Conservation (phyloP, 2,113 vertebrate species). For the Agapornis roseicollis region DNA sequence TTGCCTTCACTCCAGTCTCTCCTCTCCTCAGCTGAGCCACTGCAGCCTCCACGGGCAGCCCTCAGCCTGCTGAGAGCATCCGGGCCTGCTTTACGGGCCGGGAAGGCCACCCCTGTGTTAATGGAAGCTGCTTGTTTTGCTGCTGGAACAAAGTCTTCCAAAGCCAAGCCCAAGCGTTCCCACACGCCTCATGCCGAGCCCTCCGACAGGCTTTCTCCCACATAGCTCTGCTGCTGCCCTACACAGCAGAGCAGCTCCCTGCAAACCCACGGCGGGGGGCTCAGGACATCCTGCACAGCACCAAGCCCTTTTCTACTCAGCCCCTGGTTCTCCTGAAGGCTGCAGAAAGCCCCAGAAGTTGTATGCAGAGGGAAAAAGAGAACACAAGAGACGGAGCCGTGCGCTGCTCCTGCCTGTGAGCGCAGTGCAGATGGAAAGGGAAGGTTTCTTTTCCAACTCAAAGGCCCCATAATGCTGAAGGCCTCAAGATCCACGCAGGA, state of each 20-base stretch:
- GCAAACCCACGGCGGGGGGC: neutral
- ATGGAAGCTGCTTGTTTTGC: neutral
- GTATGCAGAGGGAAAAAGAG: fast-evolving
- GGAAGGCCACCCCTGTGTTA: neutral
- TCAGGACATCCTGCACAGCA: neutral
- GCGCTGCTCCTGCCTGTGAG: neutral
- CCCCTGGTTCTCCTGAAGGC: neutral
- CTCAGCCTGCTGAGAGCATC: neutral
- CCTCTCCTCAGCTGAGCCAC: neutral
- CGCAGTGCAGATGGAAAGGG: fast-evolving
- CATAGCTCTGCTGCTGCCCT: neutral
- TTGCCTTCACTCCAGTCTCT: neutral
- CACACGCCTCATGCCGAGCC: neutral
- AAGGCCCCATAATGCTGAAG: neutral
- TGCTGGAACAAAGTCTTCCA: neutral
- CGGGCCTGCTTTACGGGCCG: fast-evolving
- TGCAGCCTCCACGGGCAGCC: neutral
- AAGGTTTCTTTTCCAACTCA: neutral
- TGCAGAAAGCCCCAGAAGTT: neutral
- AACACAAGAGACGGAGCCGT: fast-evolving
- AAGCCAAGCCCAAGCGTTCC: neutral
- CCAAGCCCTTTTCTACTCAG: neutral
- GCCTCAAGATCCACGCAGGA: fast-evolving
- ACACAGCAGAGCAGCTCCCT: neutral
- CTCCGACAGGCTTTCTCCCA: neutral